Base-by-base conservation (phyloP, 2,888 invertebrate genomes). In the Limnephilus marmoratus region DNA sequence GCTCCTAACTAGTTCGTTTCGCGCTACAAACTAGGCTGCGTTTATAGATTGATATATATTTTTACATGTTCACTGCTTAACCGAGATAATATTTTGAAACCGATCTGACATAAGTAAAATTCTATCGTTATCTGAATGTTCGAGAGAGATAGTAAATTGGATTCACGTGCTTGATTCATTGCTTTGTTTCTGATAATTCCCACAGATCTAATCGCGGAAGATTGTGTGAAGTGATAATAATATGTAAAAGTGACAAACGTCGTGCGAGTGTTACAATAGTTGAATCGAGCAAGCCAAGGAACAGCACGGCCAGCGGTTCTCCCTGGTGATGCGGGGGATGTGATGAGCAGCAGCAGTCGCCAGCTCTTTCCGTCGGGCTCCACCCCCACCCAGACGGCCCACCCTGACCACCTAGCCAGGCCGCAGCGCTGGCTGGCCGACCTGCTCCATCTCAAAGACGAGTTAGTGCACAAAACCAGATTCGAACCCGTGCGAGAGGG, bases 371-470 rank as follows among this genome's bases (percentile, higher is more conserved):
- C 24, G 68, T 68, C 68, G 68, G 83, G 49, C 83, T 29, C 82
- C 90, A 34, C 85, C 37, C 15, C 24, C 90, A 24, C 68, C 68
- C 68, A 68, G 68, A 24, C 68, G 41, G 85, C 85, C 37, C 81
- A 37, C 90, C 18, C 68, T n/a, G 68, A 68, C n/a, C n/a, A n/a
- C n/a, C n/a, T n/a, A n/a, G n/a, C 92, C 90, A 85, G 86, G n/a
- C 85, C 87, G 45, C 82, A 45, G 87, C 85, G 85, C 34, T 93
- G 93, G 93, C 88, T 88, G 34, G 82, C 93, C 12, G 92, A 93
- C 87, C 81, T 92, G 41, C 68, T 90, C 80, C 92, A 93, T n/a
- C 81, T 91, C 29, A 92, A 85, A 31, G 68, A 83, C 83, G 90
- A 85, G 13, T 34, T 91, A 13, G 91, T 85, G 15, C 91, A 86